Evolutionary conservation across 2,888 invertebrate genomes (phyloP).

Genomic region (Lissocephala sabroskyi): DNA sequence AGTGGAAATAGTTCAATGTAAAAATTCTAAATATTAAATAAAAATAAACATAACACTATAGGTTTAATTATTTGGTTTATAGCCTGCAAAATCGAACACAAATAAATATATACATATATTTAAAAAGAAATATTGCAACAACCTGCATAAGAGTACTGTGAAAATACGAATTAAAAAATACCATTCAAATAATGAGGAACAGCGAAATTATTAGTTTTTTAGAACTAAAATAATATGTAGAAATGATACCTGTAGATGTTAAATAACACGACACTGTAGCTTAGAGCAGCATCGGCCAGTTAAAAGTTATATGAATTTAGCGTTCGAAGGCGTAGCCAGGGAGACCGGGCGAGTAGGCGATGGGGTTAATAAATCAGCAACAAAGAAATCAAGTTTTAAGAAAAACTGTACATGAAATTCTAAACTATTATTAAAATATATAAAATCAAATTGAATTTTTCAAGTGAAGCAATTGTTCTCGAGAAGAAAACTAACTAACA

Average conservation of each 20-base stretch:
- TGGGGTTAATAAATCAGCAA: too few relatives aligned
- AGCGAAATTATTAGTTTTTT: not conserved
- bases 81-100: not conserved
- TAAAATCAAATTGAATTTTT: constrained; percentile 16
- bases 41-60: not conserved
- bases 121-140: not conserved
- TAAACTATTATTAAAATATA: constrained; percentile 47
- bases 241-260: too few relatives aligned
- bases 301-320: too few relatives aligned
- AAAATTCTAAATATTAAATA: constrained; percentile 2
- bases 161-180: not conserved
- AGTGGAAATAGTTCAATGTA: constrained; percentile 11
- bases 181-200: not conserved
- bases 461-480: too few relatives aligned
- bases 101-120: not conserved
- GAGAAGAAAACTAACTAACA: constrained; percentile 5
- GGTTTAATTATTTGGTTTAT: constrained; percentile 1
- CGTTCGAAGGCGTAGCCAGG: too few relatives aligned
- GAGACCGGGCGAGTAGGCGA: too few relatives aligned
- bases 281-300: too few relatives aligned
- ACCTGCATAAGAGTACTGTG: not conserved
- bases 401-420: constrained; percentile 45
- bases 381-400: constrained; percentile 24
- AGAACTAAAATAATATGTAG: too few relatives aligned
- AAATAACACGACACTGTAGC: too few relatives aligned